Conservation (phyloP, 2,113 vertebrate genomes). For the Eulemur rufifrons region DNA sequence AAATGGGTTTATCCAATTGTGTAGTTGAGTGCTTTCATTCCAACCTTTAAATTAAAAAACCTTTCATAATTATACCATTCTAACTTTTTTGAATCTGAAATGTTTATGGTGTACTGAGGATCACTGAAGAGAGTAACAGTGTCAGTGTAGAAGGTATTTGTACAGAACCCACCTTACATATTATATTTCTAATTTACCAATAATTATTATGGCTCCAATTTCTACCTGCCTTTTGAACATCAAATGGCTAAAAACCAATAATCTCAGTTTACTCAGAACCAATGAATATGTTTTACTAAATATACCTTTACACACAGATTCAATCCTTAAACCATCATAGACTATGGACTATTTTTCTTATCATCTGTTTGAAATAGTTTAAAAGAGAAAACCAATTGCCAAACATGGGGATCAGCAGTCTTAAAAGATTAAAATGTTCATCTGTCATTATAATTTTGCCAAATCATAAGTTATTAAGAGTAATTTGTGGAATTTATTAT, state of each 20-base stretch:
- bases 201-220: conserved; percentile 19
- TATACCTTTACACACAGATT: background rate
- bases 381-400: conserved; percentile 10
- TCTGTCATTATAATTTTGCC: conserved; percentile 51
- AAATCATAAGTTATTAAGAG: conserved; percentile 32
- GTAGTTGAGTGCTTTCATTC: background rate
- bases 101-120: background rate
- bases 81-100: background rate
- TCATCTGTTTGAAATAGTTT: background rate
- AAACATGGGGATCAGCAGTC: background rate
- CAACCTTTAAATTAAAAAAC: background rate
- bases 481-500: conserved; percentile 39
- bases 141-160: background rate
- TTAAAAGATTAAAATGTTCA: conserved; percentile 46
- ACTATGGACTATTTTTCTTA: background rate
- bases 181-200: conserved; percentile 17
- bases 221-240: background rate
- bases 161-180: background rate
- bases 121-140: background rate
- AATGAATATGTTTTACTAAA: background rate
- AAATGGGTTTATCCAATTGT: background rate
- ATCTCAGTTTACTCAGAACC: background rate
- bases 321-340: background rate
- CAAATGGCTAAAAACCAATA: conserved; percentile 6
- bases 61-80: background rate